Conservation (phyloP, 2,888 invertebrate genomes). For the Sphinx pinastri region DNA sequence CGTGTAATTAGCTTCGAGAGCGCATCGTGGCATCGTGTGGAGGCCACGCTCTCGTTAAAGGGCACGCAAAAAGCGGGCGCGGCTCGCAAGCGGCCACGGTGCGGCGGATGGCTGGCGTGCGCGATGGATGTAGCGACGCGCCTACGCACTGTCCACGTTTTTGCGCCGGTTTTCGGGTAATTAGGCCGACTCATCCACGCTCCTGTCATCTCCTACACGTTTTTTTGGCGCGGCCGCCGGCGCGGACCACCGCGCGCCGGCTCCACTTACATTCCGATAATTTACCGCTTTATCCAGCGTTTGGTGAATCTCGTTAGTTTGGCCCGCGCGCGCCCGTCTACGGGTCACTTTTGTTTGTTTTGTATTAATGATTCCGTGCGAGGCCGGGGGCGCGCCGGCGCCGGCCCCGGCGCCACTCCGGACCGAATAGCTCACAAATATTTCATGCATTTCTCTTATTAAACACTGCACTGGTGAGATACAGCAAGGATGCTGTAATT, state of each 20-base stretch:
- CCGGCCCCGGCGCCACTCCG: constrained; percentile 74
- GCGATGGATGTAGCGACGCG: constrained; percentile 65
- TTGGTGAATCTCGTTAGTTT: constrained; percentile 82
- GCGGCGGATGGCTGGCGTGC: constrained; percentile 65
- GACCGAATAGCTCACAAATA: constrained; percentile 76
- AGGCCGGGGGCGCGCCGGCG: constrained; percentile 80
- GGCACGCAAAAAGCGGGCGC: constrained; percentile 55
- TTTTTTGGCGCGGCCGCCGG: constrained; percentile 67
- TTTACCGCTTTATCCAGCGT: constrained; percentile 82
- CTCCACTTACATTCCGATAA: constrained; percentile 75
- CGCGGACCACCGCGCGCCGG: constrained; percentile 73
- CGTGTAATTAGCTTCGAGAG: constrained; percentile 65
- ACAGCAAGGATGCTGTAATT: constrained; percentile 64
- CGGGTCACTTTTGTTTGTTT: constrained; percentile 83
- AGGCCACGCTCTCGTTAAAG: constrained; percentile 60
- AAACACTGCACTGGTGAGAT: constrained; percentile 38
- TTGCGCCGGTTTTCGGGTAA: constrained; percentile 63
- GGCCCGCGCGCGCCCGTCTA: constrained; percentile 73
- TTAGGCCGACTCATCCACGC: constrained; percentile 73
- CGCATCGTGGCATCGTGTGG: constrained; percentile 56
- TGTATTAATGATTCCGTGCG: constrained; percentile 79
- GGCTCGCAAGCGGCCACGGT: constrained; percentile 39
- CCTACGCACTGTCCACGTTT: constrained; percentile 63
- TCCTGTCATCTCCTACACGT: constrained; percentile 81
- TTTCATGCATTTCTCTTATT: constrained; percentile 78